Base-by-base conservation (phyloP, 1,140 invertebrate species). In the Calliopsis andreniformis region DNA sequence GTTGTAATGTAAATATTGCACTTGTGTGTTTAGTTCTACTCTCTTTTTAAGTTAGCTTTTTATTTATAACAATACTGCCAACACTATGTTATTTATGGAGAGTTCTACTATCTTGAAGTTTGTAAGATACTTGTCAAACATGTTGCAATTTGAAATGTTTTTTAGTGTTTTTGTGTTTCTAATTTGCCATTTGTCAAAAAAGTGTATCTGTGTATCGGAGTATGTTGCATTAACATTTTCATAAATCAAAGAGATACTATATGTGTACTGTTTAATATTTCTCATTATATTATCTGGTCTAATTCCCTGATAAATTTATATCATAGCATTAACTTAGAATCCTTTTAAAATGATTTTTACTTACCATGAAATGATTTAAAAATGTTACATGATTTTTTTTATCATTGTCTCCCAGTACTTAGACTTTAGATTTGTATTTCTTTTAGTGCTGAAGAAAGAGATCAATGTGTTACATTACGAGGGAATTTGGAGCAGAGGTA, bases 391-490 rank as follows among this genome's bases (percentile, higher is more conserved):
- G n/a, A n/a, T n/a, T n/a, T n/a, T n/a, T n/a, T n/a, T n/a, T n/a
- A n/a, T n/a, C n/a, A n/a, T n/a, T n/a, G n/a, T n/a, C n/a, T n/a
- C n/a, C n/a, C n/a, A n/a, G n/a, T n/a, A n/a, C n/a, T n/a, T n/a
- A n/a, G n/a, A n/a, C n/a, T n/a, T n/a, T n/a, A n/a, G n/a, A n/a
- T n/a, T n/a, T n/a, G n/a, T n/a, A n/a, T n/a, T n/a, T n/a, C n/a
- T 84, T 85, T 51, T 62, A 92, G 92, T 58, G 85, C 87, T 1
- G 90, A 92, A 64, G 91, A 92, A 80, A 89, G 90, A 76, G 90
- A 92, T 78, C 87, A 90, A 70, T 92, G 91, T 70, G 78, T 90
- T 23, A 91, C 86, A 14, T 71, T 82, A 18, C 72, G 87, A 10
- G 82, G 68, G 53, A 84, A 84, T 30, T 69, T 88, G 6, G 82